phyloP scores from a whole-genome alignment of 2,113 vertebrate genomes.

The Zosterops lateralis region DNA sequence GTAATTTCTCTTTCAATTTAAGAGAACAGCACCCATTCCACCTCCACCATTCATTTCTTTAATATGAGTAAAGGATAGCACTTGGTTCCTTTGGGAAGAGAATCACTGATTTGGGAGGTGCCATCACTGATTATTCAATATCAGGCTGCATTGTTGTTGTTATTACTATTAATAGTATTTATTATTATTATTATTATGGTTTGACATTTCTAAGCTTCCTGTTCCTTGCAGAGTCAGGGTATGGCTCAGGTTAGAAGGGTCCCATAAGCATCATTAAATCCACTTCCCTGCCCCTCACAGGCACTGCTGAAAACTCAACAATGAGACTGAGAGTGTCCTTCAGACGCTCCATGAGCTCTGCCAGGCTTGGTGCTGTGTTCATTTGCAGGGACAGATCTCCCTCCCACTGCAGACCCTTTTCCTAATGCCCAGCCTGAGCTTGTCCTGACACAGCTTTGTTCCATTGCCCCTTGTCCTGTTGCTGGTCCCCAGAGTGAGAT shows the following conservation, averaged over 20 bases:
- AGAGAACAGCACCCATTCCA: background rate
- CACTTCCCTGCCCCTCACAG: background rate
- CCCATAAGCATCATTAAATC: background rate
- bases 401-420: background rate
- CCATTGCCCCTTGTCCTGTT: rapidly evolving
- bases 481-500: background rate
- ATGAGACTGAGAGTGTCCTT: background rate
- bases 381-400: background rate
- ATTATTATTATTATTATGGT: no score
- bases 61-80: background rate
- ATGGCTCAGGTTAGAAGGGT: background rate
- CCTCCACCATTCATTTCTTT: background rate
- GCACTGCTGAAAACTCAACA: background rate
- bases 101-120: background rate
- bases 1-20: background rate
- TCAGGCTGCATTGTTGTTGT: background rate
- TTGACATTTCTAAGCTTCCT: background rate
- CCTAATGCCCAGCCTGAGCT: background rate
- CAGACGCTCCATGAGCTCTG: background rate
- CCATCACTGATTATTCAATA: background rate
- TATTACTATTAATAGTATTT: background rate
- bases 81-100: background rate
- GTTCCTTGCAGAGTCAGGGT: background rate
- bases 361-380: background rate
- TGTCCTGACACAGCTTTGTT: background rate